A percentile compares a stretch with the other conserved stretches of the same genome.
Conservation (phyloP, 2,888 invertebrate species). For the Tribolium freemani region DNA sequence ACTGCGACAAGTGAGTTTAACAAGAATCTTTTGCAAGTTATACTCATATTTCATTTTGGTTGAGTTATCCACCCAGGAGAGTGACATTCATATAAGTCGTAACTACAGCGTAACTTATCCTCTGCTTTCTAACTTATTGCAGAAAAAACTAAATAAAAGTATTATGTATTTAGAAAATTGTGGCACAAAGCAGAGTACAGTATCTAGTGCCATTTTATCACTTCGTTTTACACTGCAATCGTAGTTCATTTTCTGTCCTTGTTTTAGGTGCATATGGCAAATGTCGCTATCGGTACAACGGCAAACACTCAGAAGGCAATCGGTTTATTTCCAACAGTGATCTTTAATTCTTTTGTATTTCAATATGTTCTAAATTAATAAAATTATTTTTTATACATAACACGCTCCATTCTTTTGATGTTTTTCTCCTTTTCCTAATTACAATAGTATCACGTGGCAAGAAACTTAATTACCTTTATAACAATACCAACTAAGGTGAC, state of each 20-base stretch:
- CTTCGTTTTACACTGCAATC: not conserved
- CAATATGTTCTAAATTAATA: not conserved
- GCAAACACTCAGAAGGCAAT: slow-evolving; percentile 93
- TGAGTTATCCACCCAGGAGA: not conserved
- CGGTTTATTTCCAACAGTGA: slow-evolving; percentile 90
- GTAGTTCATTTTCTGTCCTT: slow-evolving; percentile 9
- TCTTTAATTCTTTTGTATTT: slow-evolving; percentile 70
- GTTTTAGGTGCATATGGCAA: slow-evolving; percentile 84
- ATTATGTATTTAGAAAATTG: not conserved
- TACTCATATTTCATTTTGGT: not conserved
- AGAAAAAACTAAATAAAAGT: not conserved
- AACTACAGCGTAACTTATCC: not conserved
- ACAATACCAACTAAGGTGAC: no score
- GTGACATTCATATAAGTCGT: not conserved
- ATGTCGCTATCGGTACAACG: slow-evolving; percentile 85
- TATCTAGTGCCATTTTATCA: no score
- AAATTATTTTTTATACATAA: slow-evolving; percentile 3
- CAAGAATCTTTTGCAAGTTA: not conserved
- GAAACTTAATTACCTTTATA: no score
- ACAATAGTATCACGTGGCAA: no score
- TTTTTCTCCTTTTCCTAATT: no score
- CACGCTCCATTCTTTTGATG: no score
- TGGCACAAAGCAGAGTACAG: not conserved
- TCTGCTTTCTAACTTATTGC: not conserved
- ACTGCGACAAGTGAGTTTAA: not conserved